Base-by-base conservation (phyloP, 1,140 invertebrate genomes). In the Ephestia elutella region DNA sequence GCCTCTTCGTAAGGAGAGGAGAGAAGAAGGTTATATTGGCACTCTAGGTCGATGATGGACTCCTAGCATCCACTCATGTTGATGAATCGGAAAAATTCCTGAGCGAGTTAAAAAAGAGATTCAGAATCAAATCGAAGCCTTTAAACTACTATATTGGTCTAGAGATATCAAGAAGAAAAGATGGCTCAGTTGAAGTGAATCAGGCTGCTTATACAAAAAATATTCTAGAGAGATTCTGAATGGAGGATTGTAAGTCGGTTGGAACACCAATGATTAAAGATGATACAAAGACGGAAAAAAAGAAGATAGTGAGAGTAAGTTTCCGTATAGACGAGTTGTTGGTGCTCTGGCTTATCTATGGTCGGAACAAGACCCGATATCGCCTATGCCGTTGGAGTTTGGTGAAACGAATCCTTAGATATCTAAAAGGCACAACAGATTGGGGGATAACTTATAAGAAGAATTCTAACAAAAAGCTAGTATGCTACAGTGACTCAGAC, bases 361-460 rank as follows among this genome's bases (percentile, higher is more conserved):
- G 63, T 76, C 28, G 73, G 71, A 5, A 85, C 86, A 13, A 79
- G 87, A 65, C 81, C 87, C n/a, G 78, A 88, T 57, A 63, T 89
- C 15, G 73, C 74, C 30, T 86, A 70, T 63, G 74, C 72, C 35
- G 72, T 86, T 11, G 68, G 69, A 32, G 62, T 73, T 20, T 53
- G 70, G 62, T 84, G 7, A 84, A 86, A 60, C 28, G 55, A 5
- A 61, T 65, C 5, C 58, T 65, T 7, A 11, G 63, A 11, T 65
- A 65, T 18, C n/a, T 65, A 15, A 61, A 57, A 55, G 56, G 59
- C 9, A 61, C 63, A 3, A n/a, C n/a, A n/a, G n/a, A n/a, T n/a
- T n/a, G 2, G 21, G 2, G 2, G 21, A 2, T 25, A 25, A 3
- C 7, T 7, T 3, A 25, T 25, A 25, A 25, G n/a, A n/a, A n/a